A percentile compares a stretch with the other conserved stretches of the same genome.
Conservation (phyloP, 2,888 invertebrate species). For the Andrena camellia region DNA sequence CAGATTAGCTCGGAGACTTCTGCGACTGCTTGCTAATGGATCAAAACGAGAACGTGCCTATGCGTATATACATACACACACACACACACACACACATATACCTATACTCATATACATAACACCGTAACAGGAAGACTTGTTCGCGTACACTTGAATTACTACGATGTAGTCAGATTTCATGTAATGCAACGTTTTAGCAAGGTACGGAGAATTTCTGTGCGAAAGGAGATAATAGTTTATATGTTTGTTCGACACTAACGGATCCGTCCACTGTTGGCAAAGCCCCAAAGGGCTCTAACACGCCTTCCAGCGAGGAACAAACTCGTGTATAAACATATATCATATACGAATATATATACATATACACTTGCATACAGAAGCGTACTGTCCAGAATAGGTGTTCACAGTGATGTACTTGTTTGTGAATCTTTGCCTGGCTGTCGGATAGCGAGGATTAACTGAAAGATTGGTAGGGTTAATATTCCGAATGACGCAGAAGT, state of each 20-base stretch:
- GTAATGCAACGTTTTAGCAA: neutral
- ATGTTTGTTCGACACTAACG: neutral
- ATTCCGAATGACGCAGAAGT: too few relatives aligned
- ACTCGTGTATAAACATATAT: neutral
- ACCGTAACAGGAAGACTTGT: too few relatives aligned
- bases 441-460: neutral
- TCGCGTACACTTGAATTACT: too few relatives aligned
- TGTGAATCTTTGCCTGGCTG: conserved; percentile 30
- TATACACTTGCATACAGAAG: conserved; percentile 10
- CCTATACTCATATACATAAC: neutral
- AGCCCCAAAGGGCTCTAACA: conserved; percentile 1
- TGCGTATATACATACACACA: conserved; percentile 4
- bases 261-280: conserved; percentile 42
- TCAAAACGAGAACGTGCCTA: conserved; percentile 32
- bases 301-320: conserved; percentile 2
- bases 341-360: conserved; percentile 23
- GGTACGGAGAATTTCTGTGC: conserved; percentile 2
- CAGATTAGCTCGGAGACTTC: conserved; percentile 8
- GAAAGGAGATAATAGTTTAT: neutral
- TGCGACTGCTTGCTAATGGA: conserved; percentile 30
- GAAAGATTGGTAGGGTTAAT: neutral
- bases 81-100: neutral
- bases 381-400: conserved; percentile 24
- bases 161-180: neutral
- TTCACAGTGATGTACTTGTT: conserved; percentile 25